A percentile compares a stretch with the other conserved stretches of the same genome.
Conservation (phyloP, 2,113 vertebrate species). For the Sinocyclocheilus anshuiensis region DNA sequence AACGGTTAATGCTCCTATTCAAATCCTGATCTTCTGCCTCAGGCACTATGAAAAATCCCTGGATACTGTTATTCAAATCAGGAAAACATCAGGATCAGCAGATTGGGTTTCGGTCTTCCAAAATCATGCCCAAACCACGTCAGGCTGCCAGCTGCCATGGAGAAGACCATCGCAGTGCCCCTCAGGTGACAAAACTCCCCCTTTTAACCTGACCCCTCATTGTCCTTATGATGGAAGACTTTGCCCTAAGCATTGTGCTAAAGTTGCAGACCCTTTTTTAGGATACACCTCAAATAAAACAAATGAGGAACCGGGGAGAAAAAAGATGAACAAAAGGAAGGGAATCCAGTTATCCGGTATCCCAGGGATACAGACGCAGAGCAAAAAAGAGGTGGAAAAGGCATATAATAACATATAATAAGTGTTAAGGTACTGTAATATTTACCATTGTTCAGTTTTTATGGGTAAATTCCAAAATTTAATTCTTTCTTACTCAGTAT, state of each 20-base stretch:
- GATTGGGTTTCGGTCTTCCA: conserved; percentile 62
- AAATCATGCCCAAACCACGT: conserved; percentile 39
- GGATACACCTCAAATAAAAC: conserved; percentile 49
- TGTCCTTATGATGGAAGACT: conserved; percentile 41
- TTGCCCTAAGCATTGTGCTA: conserved; percentile 49
- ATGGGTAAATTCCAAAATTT: neutral
- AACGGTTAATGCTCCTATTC: conserved; percentile 43
- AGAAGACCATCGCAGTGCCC: conserved; percentile 43
- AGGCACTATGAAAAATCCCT: conserved; percentile 46
- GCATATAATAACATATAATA: too few species aligned
- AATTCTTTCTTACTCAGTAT: neutral
- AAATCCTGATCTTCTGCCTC: conserved; percentile 44
- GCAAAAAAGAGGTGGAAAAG: neutral
- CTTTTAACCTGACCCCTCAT: conserved; percentile 38
- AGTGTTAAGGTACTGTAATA: neutral
- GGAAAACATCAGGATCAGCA: conserved; percentile 33
- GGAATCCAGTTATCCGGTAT: conserved; percentile 6
- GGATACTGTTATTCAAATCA: conserved; percentile 69
- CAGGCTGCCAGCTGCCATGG: conserved; percentile 47
- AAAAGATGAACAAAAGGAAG: conserved; percentile 5
- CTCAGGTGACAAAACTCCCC: conserved; percentile 22
- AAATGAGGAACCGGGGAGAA: conserved; percentile 9
- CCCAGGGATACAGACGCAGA: neutral
- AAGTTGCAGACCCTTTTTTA: conserved; percentile 41
- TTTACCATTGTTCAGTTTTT: neutral